A percentile compares a stretch with the other conserved stretches of the same genome.
These are phyloP conservation scores for Chelidonichthys spinosus DNA, from an alignment of 2,797 vertebrate genomes.

Conservation along the genomic window DNA sequence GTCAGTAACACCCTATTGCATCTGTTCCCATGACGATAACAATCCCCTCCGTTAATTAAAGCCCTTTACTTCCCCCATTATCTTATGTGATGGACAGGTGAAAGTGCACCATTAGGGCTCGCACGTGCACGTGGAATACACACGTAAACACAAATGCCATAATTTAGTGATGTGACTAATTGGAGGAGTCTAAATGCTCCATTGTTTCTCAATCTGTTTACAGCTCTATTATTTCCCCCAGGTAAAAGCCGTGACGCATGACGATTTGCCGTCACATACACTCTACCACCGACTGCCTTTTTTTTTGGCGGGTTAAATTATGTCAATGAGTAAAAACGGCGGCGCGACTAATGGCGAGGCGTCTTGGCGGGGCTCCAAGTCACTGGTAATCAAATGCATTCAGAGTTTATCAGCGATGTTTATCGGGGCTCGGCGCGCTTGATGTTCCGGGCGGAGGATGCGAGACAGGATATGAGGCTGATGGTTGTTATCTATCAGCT, in stretches of 20 bases:
- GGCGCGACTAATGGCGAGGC: constrained; percentile 39
- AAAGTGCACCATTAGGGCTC: constrained; percentile 30
- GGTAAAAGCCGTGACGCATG: constrained; percentile 41
- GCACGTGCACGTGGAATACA: neutral
- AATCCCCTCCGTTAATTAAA: constrained; percentile 65
- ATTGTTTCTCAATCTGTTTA: constrained; percentile 34
- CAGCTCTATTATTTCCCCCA: constrained; percentile 42
- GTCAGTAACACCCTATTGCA: constrained; percentile 51
- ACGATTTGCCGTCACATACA: constrained; percentile 14
- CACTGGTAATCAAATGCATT: constrained; percentile 56
- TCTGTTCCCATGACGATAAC: constrained; percentile 69
- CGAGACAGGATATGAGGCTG: constrained; percentile 65
- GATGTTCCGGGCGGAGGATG: constrained; percentile 64
- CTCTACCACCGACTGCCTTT: constrained; percentile 14
- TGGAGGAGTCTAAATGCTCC: constrained; percentile 29
- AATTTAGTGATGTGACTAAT: constrained; percentile 33
- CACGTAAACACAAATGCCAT: constrained; percentile 20
- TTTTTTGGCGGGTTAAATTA: constrained; percentile 31
- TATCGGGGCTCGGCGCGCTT: constrained; percentile 56
- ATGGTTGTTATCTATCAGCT: constrained; percentile 63
- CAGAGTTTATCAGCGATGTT: constrained; percentile 64
- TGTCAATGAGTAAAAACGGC: constrained; percentile 38
- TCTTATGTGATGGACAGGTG: constrained; percentile 50
- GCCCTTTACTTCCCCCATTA: constrained; percentile 25
- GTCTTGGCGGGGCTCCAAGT: constrained; percentile 47